These are phyloP conservation scores for Rhyacophila brunnea DNA, from an alignment of 1,140 invertebrate species.

Conservation along the genomic window DNA sequence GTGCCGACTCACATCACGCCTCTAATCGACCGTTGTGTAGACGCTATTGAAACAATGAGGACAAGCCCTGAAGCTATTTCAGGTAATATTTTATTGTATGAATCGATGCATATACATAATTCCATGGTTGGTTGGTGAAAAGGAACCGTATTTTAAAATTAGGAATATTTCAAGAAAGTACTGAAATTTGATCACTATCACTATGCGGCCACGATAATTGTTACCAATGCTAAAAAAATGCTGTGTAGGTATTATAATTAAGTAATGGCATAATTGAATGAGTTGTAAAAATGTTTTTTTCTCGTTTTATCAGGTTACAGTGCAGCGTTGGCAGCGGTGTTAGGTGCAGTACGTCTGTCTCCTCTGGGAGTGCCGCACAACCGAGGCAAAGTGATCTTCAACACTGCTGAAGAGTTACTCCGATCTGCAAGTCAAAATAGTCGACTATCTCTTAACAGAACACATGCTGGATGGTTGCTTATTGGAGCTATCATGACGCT, in stretches of 20 bases:
- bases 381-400: conserved; percentile 95
- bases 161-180: too few relatives aligned
- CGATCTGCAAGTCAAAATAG: conserved; percentile 97
- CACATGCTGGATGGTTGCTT: conserved; percentile 95
- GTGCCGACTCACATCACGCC: conserved; percentile 92
- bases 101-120: too few relatives aligned
- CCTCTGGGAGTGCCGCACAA: conserved; percentile 95
- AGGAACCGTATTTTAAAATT: too few relatives aligned
- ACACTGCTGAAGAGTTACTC: conserved; percentile 94
- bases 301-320: conserved; percentile 78
- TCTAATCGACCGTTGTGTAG: conserved; percentile 85
- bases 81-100: conserved; percentile 52
- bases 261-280: too few relatives aligned
- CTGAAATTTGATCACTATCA: too few relatives aligned
- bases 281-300: not conserved
- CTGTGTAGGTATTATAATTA: too few relatives aligned
- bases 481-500: conserved; percentile 96
- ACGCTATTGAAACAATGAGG: conserved; percentile 83
- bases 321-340: conserved; percentile 85
- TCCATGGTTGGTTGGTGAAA: too few relatives aligned
- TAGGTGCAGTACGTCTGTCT: conserved; percentile 88
- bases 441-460: conserved; percentile 89
- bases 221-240: too few relatives aligned
- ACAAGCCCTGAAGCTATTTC: conserved; percentile 91
- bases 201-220: too few relatives aligned